Base-by-base conservation (phyloP, 2,888 invertebrate genomes). In the Carterocephalus palaemon region DNA sequence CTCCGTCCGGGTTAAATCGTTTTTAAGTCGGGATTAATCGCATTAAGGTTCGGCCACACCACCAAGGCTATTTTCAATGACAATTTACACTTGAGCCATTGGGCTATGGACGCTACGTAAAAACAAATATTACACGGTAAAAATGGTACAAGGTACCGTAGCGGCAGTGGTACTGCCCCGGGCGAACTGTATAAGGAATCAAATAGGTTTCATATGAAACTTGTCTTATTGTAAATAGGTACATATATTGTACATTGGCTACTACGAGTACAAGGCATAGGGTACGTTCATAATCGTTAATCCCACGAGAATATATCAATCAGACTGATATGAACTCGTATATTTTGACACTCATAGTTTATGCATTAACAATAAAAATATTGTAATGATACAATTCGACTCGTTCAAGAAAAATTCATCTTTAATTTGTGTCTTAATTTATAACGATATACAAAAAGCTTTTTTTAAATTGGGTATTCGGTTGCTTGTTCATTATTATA, bases 261-360 rank as follows among this genome's bases (percentile, higher is more conserved):
- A n/a, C n/a, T n/a, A n/a, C n/a, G n/a, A n/a, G 17, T 19, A 33
- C 16, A 19, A 19, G 19, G 19, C 15, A 32, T 19, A 10, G 32
- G 17, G 17, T 17, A 33, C 17, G 19, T 33, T 33, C n/a, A n/a
- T n/a, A n/a, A n/a, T n/a, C n/a, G n/a, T n/a, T n/a, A n/a, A n/a
- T n/a, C n/a, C n/a, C n/a, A 57, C 60, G 62, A 62, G 54, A 59
- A 57, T 56, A 56, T 59, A 69, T 65, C 65, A 68, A 67, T 75
- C 67, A 70, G 43, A 56, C 51, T 54, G 53, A 48, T 62, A 63
- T 62, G 53, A 56, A 55, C 29, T 39, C 19, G 13, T 7, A 20
- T 39, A 39, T 39, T 39, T 29, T 39, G 31, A 41, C 24, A 32
- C 7, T 10, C 16, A 10, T 22, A 29, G 16, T 12, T 28, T 39